Percentiles rank a stretch among this genome's conserved stretches.
These are phyloP conservation scores for Rhysida immarginata DNA, from an alignment of 1,140 invertebrate species.

Conservation along the genomic window DNA sequence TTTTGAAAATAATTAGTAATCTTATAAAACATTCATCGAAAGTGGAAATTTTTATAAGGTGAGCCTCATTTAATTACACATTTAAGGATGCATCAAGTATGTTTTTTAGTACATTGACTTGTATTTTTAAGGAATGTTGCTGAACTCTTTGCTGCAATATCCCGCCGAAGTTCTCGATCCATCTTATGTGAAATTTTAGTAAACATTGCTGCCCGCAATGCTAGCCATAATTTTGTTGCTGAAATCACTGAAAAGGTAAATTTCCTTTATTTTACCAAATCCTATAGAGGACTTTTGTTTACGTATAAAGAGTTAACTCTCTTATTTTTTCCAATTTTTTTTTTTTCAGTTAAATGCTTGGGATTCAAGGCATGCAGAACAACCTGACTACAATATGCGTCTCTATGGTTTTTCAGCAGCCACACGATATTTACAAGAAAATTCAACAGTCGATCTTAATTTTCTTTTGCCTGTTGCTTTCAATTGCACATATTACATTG, in stretches of 20 bases:
- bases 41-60: too few relatives aligned
- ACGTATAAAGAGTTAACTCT: too few relatives aligned
- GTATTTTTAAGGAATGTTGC: slow-evolving; percentile 14
- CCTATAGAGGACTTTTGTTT: too few relatives aligned
- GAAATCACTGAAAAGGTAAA: slow-evolving; percentile 34
- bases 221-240: slow-evolving; percentile 30
- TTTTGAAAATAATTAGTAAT: too few relatives aligned
- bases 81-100: too few relatives aligned
- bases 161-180: slow-evolving; percentile 21
- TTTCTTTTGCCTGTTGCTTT: slow-evolving; percentile 55
- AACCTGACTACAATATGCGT: slow-evolving; percentile 73
- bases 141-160: slow-evolving; percentile 24
- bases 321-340: neutral
- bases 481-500: slow-evolving; percentile 64
- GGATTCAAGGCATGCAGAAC: slow-evolving; percentile 69
- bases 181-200: slow-evolving; percentile 24
- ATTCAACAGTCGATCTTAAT: slow-evolving; percentile 38
- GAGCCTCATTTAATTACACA: too few relatives aligned
- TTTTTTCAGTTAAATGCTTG: slow-evolving; percentile 59
- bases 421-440: slow-evolving; percentile 44
- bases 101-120: too few relatives aligned
- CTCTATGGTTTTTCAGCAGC: slow-evolving; percentile 41
- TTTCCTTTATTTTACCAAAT: neutral
- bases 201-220: slow-evolving; percentile 17
- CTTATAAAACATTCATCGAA: too few relatives aligned